phyloP scores from a whole-genome alignment of 2,888 invertebrate genomes.

The Apamea epomidion region DNA sequence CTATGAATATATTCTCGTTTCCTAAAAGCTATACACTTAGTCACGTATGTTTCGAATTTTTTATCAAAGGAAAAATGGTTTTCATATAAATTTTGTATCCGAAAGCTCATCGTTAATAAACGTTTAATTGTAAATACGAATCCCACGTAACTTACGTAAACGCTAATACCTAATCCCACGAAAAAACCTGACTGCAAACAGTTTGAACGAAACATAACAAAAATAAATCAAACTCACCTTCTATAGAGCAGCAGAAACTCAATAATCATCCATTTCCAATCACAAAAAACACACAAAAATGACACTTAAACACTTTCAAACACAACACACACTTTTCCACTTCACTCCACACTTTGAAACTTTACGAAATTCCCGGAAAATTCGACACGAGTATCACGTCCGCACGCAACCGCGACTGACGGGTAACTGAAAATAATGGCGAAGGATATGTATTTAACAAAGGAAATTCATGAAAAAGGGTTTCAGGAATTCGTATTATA shows the following conservation, averaged over 20 bases:
- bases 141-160: neutral
- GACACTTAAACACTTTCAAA: conserved; percentile 36
- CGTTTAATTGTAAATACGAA: neutral
- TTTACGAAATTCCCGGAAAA: conserved; percentile 56
- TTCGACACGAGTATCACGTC: conserved; percentile 30
- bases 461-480: conserved; percentile 39
- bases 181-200: neutral
- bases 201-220: neutral
- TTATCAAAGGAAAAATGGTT: neutral
- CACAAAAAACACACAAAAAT: conserved; percentile 33
- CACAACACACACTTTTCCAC: conserved; percentile 50
- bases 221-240: conserved; percentile 44
- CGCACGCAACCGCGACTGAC: conserved; percentile 10
- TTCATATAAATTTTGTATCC: neutral
- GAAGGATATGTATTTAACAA: conserved; percentile 47
- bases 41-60: neutral
- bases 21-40: neutral
- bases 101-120: neutral
- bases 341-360: conserved; percentile 55
- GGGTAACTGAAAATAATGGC: conserved; percentile 13
- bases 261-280: conserved; percentile 50
- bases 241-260: conserved; percentile 21
- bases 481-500: conserved; percentile 19
- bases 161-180: neutral
- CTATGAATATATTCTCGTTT: neutral